A percentile compares a stretch with the other conserved stretches of the same genome.
These are phyloP conservation scores for Oxyruncus cristatus DNA, from an alignment of 2,113 vertebrate genomes.

Conservation along the genomic window DNA sequence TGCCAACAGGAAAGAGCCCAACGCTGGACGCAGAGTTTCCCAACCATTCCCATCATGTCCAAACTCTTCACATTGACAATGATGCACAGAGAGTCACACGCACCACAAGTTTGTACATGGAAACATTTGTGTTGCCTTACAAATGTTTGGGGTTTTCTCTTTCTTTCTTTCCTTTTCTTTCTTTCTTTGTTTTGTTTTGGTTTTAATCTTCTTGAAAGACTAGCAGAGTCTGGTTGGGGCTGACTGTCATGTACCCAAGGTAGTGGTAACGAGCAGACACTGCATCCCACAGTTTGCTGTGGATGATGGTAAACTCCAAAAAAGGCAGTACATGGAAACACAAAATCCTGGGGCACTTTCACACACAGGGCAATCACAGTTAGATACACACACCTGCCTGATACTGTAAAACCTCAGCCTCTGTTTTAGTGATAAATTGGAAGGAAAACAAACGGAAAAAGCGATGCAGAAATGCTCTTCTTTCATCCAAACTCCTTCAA, in stretches of 20 bases:
- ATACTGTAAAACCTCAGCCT: slow-evolving; percentile 70
- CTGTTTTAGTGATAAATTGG: not conserved
- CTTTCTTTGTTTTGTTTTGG: slow-evolving; percentile 2
- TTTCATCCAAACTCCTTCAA: not conserved
- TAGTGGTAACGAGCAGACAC: slow-evolving; percentile 80
- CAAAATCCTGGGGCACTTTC: slow-evolving; percentile 22
- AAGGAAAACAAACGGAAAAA: not conserved
- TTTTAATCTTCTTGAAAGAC: slow-evolving; percentile 68
- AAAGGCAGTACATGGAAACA: slow-evolving; percentile 58
- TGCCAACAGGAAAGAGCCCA: slow-evolving; percentile 67
- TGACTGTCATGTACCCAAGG: slow-evolving; percentile 86
- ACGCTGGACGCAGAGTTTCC: slow-evolving; percentile 40
- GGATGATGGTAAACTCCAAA: slow-evolving; percentile 83
- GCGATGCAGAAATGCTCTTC: not conserved
- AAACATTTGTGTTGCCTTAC: slow-evolving; percentile 65
- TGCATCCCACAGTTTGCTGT: slow-evolving; percentile 83
- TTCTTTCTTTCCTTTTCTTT: not conserved
- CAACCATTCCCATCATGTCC: slow-evolving; percentile 65
- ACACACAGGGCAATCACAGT: slow-evolving; percentile 49
- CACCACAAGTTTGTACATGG: slow-evolving; percentile 62
- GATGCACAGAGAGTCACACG: slow-evolving; percentile 62
- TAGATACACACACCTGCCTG: slow-evolving; percentile 20
- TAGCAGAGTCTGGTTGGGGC: slow-evolving; percentile 83
- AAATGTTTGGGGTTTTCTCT: slow-evolving; percentile 34
- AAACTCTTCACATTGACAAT: slow-evolving; percentile 49